Evolutionary conservation across 2,797 vertebrate genomes (phyloP).

Genomic region (Syngnathus rostellatus): DNA sequence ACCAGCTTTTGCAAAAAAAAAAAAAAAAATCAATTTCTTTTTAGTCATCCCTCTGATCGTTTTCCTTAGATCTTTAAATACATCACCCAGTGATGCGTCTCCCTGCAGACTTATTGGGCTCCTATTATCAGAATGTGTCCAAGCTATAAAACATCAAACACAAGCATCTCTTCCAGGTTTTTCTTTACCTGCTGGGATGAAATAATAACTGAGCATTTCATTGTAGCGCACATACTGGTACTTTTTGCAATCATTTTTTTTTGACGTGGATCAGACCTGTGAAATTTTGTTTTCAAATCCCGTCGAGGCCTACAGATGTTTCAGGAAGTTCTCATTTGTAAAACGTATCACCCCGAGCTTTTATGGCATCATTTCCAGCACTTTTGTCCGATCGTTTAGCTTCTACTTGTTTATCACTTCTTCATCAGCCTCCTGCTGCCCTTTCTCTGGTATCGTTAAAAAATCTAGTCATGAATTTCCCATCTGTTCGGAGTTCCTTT

Average conservation of each 20-base stretch:
- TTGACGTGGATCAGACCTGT: background rate
- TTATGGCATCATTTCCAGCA: background rate
- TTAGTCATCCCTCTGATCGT: conserved; percentile 13
- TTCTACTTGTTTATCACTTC: conserved; percentile 28
- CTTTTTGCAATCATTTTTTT: too few species aligned
- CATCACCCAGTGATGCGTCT: conserved; percentile 10
- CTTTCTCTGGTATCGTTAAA: conserved; percentile 36
- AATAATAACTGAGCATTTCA: conserved; percentile 13
- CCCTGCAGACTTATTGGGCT: conserved; percentile 17
- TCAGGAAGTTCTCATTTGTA: background rate
- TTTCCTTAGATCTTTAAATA: conserved; percentile 21
- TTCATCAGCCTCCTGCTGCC: conserved; percentile 41
- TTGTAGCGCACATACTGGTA: too few species aligned
- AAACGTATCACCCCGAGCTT: background rate
- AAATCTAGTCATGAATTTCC: conserved; percentile 7
- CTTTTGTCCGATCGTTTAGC: background rate
- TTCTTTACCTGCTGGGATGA: conserved; percentile 2
- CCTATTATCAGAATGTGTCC: conserved; percentile 8
- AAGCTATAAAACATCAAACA: conserved; percentile 23
- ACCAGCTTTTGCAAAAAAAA: conserved; percentile 13
- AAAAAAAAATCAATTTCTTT: background rate
- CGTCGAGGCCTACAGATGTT: background rate
- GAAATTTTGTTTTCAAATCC: background rate
- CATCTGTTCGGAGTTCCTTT: conserved; percentile 16
- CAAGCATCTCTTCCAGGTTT: background rate